phyloP scores from a whole-genome alignment of 2,113 vertebrate species.

The Sialia sialis region DNA sequence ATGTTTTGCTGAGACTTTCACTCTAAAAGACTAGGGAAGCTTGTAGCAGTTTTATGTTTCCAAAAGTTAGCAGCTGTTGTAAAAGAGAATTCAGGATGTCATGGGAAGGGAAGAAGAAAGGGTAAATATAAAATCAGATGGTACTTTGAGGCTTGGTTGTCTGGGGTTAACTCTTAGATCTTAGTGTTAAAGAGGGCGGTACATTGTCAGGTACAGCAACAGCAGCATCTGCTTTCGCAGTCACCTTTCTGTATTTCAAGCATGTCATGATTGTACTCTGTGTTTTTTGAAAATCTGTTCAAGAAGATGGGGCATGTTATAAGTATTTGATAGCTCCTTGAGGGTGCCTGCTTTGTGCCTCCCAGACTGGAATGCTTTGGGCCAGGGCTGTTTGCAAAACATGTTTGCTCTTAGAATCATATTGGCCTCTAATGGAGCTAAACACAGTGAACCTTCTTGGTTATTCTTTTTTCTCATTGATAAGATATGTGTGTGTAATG shows the following conservation, averaged over 20 bases:
- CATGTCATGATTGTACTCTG: rapidly evolving
- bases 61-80: background rate
- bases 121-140: background rate
- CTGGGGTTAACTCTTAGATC: background rate
- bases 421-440: background rate
- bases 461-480: background rate
- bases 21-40: background rate
- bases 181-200: background rate
- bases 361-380: background rate
- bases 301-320: background rate
- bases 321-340: background rate
- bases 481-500: constrained; percentile 26
- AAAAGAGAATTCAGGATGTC: background rate
- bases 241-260: background rate
- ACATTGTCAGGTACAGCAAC: background rate
- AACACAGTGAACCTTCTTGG: background rate
- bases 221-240: background rate
- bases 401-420: background rate
- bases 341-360: background rate
- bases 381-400: background rate
- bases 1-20: background rate
- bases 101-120: background rate
- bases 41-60: background rate
- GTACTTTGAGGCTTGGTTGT: background rate
- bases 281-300: background rate